Conservation (phyloP, 2,888 invertebrate genomes). For the Hypolimnas misippus region DNA sequence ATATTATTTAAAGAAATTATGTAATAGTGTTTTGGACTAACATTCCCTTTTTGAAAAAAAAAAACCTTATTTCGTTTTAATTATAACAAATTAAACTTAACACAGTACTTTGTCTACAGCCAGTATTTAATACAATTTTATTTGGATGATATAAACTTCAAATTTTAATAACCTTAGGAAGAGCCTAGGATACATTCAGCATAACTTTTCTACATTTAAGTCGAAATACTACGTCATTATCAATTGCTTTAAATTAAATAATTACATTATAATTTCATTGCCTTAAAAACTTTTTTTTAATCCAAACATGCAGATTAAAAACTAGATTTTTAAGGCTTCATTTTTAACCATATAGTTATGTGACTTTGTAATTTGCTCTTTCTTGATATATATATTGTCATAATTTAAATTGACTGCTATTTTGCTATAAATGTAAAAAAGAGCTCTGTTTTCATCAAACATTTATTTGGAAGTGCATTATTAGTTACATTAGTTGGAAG, state of each 20-base stretch:
- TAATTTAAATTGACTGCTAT: too few relatives aligned
- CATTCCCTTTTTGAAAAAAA: slow-evolving; percentile 35
- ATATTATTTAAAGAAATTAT: slow-evolving; percentile 52
- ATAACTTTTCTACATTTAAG: background rate
- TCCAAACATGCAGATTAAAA: too few relatives aligned
- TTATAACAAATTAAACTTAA: background rate
- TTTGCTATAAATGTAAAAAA: too few relatives aligned
- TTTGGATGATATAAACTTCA: background rate
- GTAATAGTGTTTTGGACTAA: slow-evolving; percentile 58
- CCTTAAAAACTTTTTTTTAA: background rate
- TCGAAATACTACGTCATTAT: too few relatives aligned
- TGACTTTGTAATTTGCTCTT: too few relatives aligned
- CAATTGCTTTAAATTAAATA: too few relatives aligned
- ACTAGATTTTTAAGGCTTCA: too few relatives aligned
- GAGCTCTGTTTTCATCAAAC: too few relatives aligned
- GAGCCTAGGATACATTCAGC: background rate
- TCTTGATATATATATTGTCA: too few relatives aligned
- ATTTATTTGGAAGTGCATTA: too few relatives aligned
- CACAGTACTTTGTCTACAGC: background rate
- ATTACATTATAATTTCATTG: background rate
- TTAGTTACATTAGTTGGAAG: too few relatives aligned
- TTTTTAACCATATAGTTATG: too few relatives aligned
- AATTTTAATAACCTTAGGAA: background rate
- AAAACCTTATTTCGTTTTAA: background rate
- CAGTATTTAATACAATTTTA: background rate